Base-by-base conservation (phyloP, 53 echinoderm and acorn worm genomes). In the Henricia sp. region DNA sequence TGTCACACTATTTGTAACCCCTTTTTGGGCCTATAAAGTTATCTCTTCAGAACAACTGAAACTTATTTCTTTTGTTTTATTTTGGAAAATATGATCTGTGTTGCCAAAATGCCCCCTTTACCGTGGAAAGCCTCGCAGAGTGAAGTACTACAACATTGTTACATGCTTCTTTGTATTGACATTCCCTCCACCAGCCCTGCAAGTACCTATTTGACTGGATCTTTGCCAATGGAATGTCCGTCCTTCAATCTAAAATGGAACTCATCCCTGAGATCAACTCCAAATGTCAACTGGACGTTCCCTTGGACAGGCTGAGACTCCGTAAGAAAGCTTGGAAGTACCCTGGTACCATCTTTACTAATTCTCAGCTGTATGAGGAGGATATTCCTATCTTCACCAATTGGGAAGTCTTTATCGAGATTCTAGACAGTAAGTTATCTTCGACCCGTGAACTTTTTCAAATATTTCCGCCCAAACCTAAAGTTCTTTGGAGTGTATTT, bases 271-370 rank as follows among this genome's bases (percentile, higher is more conserved):
- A 94, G 67, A 90, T 97, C 52, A 94, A 87, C 74, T 78, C 83
- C 59, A 90, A 92, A 56, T 83, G 74, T 30, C 69, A 72, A n/a
- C 88, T 92, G 8, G 92, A 94, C 30, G 84, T 97, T 41, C 84
- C 92, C 10, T 21, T 92, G 6, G 90, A 97, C 37, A 94, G 97
- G 75, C 75, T 94, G 83, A 90, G 97, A 23, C 84, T 97, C 3
- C 85, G 97, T 9, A 94, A 97, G 87, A 97, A 97, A 68, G 88
- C 90, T 0, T 97, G 97, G 97, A 97, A 97, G 84, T 94, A 96
- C 58, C 97, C 97, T 0, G 94, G 92, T 11, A 74, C 90, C 50
- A 92, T 97, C 69, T 97, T 90, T 44, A 72, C 90, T 46, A 84
- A 92, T 53, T 82, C 53, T 29, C 92, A 92, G 32, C 66, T 94